Base-by-base conservation (phyloP, 1,140 invertebrate species). In the Hyphantria cunea region DNA sequence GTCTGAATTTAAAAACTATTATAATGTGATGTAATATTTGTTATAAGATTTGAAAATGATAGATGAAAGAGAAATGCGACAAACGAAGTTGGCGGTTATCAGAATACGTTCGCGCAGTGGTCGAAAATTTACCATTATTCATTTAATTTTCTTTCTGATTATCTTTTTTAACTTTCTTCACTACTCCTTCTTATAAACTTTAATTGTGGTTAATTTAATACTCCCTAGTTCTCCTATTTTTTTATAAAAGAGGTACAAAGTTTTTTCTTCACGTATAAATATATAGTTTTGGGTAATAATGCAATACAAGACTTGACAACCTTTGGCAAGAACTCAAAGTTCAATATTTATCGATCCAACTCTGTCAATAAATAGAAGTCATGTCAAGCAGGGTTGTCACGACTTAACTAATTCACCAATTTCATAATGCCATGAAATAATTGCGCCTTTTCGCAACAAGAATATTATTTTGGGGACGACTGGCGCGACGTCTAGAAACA, bases 291-390 rank as follows among this genome's bases (percentile, higher is more conserved):
- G n/a, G n/a, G n/a, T n/a, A n/a, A n/a, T n/a, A n/a, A n/a, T n/a
- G n/a, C 71, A 79, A 78, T 78, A 52, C 70, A 78, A 76, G 62
- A 69, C 68, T 75, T 62, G 60, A 53, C 11, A 84, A 84, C 79
- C 81, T 86, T 86, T 76, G 78, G 84, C 82, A 86, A 89, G 61
- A 68, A 81, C 79, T 86, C 85, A 89, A 73, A 86, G 86, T 81
- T 83, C 86, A 25, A 25, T 25, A 25, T 25, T 25, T 25, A 25
- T 25, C 5, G 17, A 25, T 25, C 17, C 17, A 25, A 84, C 70
- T 74, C 76, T 82, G 86, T 88, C 88, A 86, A 86, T 83, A 81
- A 59, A 81, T 82, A 74, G 76, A 84, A 82, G 80, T 82, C 78
- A 76, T 77, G 76, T 76, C 69, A 72, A 68, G 59, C 62, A 71